Conservation (phyloP, 92 coral and sea anemone species). For the Heteractis magnifica region DNA sequence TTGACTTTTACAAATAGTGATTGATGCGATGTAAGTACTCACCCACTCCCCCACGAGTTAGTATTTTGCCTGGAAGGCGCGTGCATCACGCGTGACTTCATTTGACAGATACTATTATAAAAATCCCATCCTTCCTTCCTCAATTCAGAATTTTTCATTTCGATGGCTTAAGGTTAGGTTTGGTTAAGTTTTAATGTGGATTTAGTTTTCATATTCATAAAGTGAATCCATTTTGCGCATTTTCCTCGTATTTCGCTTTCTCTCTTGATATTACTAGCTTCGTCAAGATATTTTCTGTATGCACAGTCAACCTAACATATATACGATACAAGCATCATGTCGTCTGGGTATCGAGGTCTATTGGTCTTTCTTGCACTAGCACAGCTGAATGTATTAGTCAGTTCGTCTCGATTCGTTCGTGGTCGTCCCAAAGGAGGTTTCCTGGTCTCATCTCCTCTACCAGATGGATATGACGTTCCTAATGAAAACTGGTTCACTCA, state of each 20-base stretch:
- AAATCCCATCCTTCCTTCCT: neutral
- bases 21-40: neutral
- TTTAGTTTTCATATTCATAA: neutral
- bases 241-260: neutral
- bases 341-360: neutral
- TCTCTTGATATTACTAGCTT: too few relatives aligned
- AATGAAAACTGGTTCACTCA: conserved; percentile 90
- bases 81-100: conserved; percentile 1
- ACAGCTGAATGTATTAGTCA: conserved; percentile 3
- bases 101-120: neutral
- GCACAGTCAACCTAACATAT: too few relatives aligned
- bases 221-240: neutral
- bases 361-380: conserved; percentile 8
- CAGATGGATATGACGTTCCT: conserved; percentile 55
- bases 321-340: neutral
- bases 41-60: neutral
- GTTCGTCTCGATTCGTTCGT: conserved; percentile 64
- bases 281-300: too few relatives aligned
- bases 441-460: conserved; percentile 63
- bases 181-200: too few relatives aligned
- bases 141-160: neutral
- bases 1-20: neutral
- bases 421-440: conserved; percentile 95
- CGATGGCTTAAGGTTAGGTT: too few relatives aligned
- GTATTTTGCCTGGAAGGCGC: neutral